A percentile compares a stretch with the other conserved stretches of the same genome.
These are phyloP conservation scores for Alectoris magna DNA, from an alignment of 2,797 vertebrate species.

Conservation along the genomic window DNA sequence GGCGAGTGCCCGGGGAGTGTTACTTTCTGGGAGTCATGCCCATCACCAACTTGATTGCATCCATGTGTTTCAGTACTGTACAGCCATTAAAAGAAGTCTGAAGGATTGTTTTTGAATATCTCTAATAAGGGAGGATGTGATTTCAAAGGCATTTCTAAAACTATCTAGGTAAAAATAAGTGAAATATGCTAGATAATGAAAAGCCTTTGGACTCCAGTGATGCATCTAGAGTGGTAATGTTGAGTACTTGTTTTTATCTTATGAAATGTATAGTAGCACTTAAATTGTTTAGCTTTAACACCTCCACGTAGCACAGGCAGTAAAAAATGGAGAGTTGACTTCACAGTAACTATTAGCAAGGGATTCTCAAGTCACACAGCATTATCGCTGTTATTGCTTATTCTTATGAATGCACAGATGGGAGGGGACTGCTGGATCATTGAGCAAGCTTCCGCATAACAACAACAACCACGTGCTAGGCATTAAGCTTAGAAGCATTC, in stretches of 20 bases:
- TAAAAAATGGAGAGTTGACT: conserved; percentile 1
- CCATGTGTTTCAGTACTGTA: background rate
- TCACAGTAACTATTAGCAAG: background rate
- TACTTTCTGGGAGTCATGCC: conserved; percentile 8
- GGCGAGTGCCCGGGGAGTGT: background rate
- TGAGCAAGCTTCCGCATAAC: background rate
- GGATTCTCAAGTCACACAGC: background rate
- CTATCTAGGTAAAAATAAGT: conserved; percentile 36
- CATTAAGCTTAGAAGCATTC: background rate
- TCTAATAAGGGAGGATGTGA: background rate
- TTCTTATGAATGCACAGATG: background rate
- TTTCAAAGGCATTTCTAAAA: conserved; percentile 48
- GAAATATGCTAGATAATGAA: conserved; percentile 33
- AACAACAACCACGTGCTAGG: background rate
- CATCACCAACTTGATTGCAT: background rate
- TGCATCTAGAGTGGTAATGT: background rate
- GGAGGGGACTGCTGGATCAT: background rate
- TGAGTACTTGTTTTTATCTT: conserved; percentile 44
- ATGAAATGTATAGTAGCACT: conserved; percentile 37
- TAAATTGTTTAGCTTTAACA: conserved; percentile 42
- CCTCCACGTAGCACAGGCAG: background rate
- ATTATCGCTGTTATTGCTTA: background rate
- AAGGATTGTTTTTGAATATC: conserved; percentile 32
- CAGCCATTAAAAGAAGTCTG: conserved; percentile 10
- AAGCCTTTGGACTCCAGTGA: conserved; percentile 31